phyloP scores from a whole-genome alignment of 1,140 invertebrate genomes.

The Drosophila miranda region DNA sequence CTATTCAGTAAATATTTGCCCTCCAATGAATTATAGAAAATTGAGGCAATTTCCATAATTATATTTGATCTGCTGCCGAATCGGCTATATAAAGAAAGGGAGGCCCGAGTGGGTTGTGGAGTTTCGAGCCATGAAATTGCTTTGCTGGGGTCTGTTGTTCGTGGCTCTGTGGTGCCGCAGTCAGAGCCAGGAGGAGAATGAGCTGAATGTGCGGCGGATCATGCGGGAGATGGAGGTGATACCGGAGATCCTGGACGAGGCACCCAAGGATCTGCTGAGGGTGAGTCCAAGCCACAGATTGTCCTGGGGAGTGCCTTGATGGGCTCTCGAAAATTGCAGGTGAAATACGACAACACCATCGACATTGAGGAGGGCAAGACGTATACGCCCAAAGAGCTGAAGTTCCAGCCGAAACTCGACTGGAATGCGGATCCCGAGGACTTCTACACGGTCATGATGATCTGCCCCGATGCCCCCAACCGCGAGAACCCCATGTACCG shows the following conservation, averaged over 20 bases:
- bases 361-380: slow-evolving; percentile 61
- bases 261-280: slow-evolving; percentile 81
- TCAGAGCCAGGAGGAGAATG: slow-evolving; percentile 35
- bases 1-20: slow-evolving; percentile 27
- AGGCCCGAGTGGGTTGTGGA: neutral
- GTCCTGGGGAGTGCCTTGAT: neutral
- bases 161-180: slow-evolving; percentile 12
- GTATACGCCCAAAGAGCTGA: slow-evolving; percentile 57
- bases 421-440: slow-evolving; percentile 85
- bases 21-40: slow-evolving; percentile 13
- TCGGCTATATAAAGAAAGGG: slow-evolving; percentile 20
- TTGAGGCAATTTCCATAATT: slow-evolving; percentile 27
- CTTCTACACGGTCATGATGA: slow-evolving; percentile 90
- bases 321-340: slow-evolving; percentile 1
- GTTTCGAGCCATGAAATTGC: slow-evolving; percentile 44
- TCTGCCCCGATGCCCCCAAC: slow-evolving; percentile 85
- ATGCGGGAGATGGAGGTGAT: slow-evolving; percentile 83
- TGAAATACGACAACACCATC: slow-evolving; percentile 45
- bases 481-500: slow-evolving; percentile 89
- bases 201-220: slow-evolving; percentile 45
- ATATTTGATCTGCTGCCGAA: slow-evolving; percentile 17
- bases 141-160: slow-evolving; percentile 10
- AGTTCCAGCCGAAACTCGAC: slow-evolving; percentile 82
- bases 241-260: slow-evolving; percentile 87
- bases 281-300: slow-evolving; percentile 1